Conservation (phyloP, 2,888 invertebrate species). For the Morpho deidamia region DNA sequence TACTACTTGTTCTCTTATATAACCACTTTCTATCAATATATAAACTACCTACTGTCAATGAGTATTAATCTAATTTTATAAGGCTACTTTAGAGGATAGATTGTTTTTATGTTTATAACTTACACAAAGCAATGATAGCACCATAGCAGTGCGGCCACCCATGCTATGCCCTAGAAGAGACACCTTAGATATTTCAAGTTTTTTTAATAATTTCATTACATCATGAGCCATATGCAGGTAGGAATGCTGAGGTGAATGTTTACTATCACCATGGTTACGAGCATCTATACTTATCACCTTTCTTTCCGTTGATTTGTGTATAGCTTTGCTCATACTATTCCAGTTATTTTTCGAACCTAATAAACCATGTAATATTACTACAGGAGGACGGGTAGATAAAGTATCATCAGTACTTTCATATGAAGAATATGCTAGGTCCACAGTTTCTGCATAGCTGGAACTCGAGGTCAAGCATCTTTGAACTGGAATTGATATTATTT, state of each 20-base stretch:
- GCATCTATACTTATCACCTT: constrained; percentile 92
- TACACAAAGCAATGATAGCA: constrained; percentile 83
- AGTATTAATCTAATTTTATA: no score
- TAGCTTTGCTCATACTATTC: constrained; percentile 89
- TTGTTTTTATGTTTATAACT: constrained; percentile 41
- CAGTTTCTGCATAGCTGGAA: constrained; percentile 63
- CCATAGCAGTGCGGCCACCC: constrained; percentile 96
- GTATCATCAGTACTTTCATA: constrained; percentile 76
- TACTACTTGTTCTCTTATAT: no score
- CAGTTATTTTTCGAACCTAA: constrained; percentile 97
- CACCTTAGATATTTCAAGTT: constrained; percentile 80
- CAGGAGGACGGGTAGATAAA: constrained; percentile 67
- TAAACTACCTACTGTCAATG: no score
- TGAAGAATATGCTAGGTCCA: constrained; percentile 82
- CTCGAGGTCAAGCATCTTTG: constrained; percentile 37
- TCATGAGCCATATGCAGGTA: constrained; percentile 86
- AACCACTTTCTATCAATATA: no score
- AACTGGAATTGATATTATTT: constrained; percentile 30
- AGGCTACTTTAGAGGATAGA: no score
- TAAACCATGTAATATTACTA: constrained; percentile 93
- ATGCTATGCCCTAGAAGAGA: constrained; percentile 94
- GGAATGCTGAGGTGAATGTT: constrained; percentile 85
- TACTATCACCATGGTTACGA: constrained; percentile 97
- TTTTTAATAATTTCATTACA: constrained; percentile 79
- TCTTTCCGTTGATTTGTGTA: constrained; percentile 82